Conservation (phyloP, 2,113 vertebrate species). For the Gallinago undulata region DNA sequence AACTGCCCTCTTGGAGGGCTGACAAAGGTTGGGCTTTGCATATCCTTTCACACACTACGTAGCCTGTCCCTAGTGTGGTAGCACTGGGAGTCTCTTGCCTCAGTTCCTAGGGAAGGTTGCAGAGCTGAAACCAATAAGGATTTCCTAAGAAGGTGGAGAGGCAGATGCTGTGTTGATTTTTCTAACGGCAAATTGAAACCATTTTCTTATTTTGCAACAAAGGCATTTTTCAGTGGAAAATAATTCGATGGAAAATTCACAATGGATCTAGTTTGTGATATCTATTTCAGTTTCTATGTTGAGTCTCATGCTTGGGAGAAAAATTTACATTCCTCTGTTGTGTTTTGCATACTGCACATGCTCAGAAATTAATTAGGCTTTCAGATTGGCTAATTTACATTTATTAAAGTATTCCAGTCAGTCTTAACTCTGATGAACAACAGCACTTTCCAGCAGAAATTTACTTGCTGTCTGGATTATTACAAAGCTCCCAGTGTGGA, state of each 20-base stretch:
- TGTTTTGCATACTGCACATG: neutral
- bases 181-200: neutral
- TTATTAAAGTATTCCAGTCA: neutral
- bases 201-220: neutral
- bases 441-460: neutral
- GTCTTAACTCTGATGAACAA: neutral
- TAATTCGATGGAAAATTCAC: neutral
- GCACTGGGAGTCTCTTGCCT: neutral
- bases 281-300: neutral
- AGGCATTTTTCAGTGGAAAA: neutral
- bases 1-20: neutral
- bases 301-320: neutral
- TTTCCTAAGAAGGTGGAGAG: neutral
- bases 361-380: neutral
- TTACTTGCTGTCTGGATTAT: neutral
- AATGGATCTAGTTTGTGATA: neutral
- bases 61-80: neutral
- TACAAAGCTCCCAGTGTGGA: neutral
- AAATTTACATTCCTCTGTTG: neutral
- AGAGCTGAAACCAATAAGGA: neutral
- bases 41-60: neutral
- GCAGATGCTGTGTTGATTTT: neutral
- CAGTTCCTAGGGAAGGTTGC: neutral
- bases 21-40: neutral
- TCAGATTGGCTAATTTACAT: neutral